A percentile compares a stretch with the other conserved stretches of the same genome.
Evolutionary conservation across 2,888 invertebrate genomes (phyloP).

Genomic region (Chymomyza amoena): DNA sequence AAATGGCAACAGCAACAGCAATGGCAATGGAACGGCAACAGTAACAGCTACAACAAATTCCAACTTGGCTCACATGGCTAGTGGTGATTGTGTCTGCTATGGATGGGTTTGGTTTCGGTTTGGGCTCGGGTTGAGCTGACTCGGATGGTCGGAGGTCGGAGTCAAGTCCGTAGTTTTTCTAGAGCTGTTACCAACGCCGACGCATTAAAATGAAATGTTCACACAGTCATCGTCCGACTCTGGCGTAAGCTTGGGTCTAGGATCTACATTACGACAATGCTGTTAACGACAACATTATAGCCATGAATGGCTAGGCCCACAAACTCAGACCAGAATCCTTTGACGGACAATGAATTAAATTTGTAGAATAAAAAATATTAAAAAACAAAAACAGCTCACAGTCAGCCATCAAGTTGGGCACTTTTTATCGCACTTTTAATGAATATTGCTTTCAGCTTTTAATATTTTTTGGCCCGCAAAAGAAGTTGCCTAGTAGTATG

Average conservation of each 20-base stretch:
- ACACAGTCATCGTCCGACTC: conserved; percentile 47
- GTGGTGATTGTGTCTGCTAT: conserved; percentile 13
- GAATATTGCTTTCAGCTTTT: conserved; percentile 67
- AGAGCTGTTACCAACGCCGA: conserved; percentile 7
- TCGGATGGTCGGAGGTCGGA: not conserved
- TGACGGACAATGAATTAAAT: conserved; percentile 54
- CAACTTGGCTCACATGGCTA: conserved; percentile 48
- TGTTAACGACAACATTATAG: conserved; percentile 53
- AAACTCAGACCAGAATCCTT: conserved; percentile 9
- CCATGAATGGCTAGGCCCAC: conserved; percentile 42
- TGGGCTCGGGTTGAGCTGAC: not conserved
- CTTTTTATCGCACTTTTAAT: conserved; percentile 62
- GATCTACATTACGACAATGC: not conserved
- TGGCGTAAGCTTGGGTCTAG: conserved; percentile 11
- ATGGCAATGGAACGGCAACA: not conserved
- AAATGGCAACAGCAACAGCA: conserved; percentile 23
- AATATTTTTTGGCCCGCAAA: conserved; percentile 42
- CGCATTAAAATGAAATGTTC: conserved; percentile 72
- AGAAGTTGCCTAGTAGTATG: conserved; percentile 10
- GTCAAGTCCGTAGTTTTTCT: conserved; percentile 16
- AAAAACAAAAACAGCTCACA: conserved; percentile 12
- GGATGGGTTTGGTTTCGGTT: not conserved
- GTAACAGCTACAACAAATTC: not conserved
- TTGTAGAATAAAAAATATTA: conserved; percentile 18
- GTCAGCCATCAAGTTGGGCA: conserved; percentile 38